Conservation (phyloP, 2,888 invertebrate genomes). For the Danaus chrysippus region DNA sequence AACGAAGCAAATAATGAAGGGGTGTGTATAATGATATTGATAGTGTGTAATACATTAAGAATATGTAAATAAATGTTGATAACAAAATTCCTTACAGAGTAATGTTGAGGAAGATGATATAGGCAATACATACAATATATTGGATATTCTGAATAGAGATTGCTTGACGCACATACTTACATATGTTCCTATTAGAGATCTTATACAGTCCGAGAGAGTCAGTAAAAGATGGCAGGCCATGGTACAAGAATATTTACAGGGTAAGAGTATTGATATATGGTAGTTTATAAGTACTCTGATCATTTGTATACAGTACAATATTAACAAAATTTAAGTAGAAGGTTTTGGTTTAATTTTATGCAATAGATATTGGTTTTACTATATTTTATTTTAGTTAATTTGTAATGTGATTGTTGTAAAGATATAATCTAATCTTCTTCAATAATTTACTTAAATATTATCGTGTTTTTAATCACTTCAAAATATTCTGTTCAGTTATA, state of each 20-base stretch:
- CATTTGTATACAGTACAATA: too few species aligned
- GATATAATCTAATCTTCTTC: too few species aligned
- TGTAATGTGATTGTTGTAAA: too few species aligned
- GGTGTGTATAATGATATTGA: conserved; percentile 12
- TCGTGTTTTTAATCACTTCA: too few species aligned
- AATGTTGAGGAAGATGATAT: conserved; percentile 34
- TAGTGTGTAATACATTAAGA: neutral
- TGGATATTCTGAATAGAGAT: conserved; percentile 77
- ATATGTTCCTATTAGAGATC: conserved; percentile 72
- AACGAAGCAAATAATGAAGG: conserved; percentile 16
- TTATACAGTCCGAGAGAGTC: conserved; percentile 78
- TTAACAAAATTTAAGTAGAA: too few species aligned
- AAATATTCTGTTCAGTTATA: too few species aligned
- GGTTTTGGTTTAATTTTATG: too few species aligned
- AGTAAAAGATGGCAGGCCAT: conserved; percentile 77
- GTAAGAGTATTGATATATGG: conserved; percentile 38
- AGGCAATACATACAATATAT: conserved; percentile 48
- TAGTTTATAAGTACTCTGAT: too few species aligned
- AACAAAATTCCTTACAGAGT: conserved; percentile 27
- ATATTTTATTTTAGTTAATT: too few species aligned
- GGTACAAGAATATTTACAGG: conserved; percentile 70
- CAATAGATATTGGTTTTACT: too few species aligned
- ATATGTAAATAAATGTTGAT: too few species aligned
- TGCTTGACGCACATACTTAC: conserved; percentile 75
- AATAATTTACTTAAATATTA: too few species aligned